These are phyloP conservation scores for Euglossa dilemma DNA, from an alignment of 1,140 invertebrate genomes.

Conservation along the genomic window DNA sequence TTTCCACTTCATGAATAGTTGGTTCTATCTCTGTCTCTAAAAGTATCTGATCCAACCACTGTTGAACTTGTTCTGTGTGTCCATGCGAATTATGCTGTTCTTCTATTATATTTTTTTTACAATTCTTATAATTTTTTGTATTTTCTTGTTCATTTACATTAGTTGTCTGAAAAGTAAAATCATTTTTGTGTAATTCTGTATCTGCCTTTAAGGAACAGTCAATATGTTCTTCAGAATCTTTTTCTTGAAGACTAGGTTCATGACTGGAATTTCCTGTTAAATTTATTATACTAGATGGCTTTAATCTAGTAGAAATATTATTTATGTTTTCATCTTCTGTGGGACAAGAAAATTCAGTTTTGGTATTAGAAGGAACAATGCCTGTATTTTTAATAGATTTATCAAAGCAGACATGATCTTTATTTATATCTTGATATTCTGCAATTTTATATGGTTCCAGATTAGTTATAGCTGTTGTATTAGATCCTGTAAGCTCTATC, in stretches of 20 bases:
- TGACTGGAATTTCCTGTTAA: neutral
- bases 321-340: conserved; percentile 42
- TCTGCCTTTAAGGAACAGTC: neutral
- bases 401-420: conserved; percentile 82
- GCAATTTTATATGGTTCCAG: conserved; percentile 78
- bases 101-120: conserved; percentile 24
- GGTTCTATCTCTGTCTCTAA: conserved; percentile 84
- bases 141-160: neutral
- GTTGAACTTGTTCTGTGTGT: conserved; percentile 83
- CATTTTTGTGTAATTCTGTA: neutral
- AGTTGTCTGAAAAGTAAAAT: neutral
- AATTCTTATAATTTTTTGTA: conserved; percentile 7
- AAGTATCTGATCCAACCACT: conserved; percentile 84
- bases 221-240: conserved; percentile 7
- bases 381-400: conserved; percentile 79
- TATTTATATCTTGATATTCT: conserved; percentile 79
- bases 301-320: conserved; percentile 27
- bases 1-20: conserved; percentile 78
- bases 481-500: conserved; percentile 81
- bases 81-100: conserved; percentile 68
- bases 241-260: neutral
- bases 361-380: conserved; percentile 70
- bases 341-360: conserved; percentile 26
- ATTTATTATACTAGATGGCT: conserved; percentile 4
- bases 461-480: conserved; percentile 78